phyloP scores from a whole-genome alignment of 2,797 vertebrate genomes.

The Mormyrops boulengeri region DNA sequence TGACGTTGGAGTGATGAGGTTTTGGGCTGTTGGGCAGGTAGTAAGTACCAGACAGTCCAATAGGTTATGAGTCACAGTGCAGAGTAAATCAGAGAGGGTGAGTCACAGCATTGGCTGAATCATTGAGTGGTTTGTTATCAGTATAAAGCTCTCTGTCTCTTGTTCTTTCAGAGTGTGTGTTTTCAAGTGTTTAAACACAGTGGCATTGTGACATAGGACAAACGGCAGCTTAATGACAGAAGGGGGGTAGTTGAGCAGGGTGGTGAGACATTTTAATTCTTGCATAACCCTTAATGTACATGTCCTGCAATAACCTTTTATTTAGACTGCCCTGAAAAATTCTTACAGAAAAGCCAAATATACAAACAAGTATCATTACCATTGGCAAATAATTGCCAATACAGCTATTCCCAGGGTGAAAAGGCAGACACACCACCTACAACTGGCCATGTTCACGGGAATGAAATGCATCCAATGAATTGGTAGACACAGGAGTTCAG shows the following conservation, averaged over 20 bases:
- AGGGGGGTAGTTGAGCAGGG: background rate
- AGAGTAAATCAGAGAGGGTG: slow-evolving; percentile 1
- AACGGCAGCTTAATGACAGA: background rate
- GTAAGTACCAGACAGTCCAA: background rate
- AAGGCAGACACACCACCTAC: background rate
- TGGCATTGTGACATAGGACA: background rate
- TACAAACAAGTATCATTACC: background rate
- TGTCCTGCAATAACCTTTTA: background rate
- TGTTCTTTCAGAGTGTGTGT: slow-evolving; percentile 20
- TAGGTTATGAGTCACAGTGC: background rate
- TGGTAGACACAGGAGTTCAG: background rate
- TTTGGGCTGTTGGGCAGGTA: background rate
- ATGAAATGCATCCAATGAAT: background rate
- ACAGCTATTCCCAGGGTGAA: background rate
- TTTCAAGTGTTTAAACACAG: background rate
- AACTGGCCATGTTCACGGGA: background rate
- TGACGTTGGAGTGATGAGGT: background rate
- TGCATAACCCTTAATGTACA: background rate
- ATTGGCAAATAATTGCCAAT: background rate
- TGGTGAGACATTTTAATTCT: background rate
- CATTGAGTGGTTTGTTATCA: slow-evolving; percentile 16
- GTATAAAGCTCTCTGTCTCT: slow-evolving; percentile 41
- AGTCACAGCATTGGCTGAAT: slow-evolving; percentile 32
- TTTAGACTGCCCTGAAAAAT: background rate
- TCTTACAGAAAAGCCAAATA: background rate